Evolutionary conservation across 2,113 vertebrate species (phyloP), one percentile per base, ranked within the genome.

Genomic region (Planiliza haematocheilus): DNA sequence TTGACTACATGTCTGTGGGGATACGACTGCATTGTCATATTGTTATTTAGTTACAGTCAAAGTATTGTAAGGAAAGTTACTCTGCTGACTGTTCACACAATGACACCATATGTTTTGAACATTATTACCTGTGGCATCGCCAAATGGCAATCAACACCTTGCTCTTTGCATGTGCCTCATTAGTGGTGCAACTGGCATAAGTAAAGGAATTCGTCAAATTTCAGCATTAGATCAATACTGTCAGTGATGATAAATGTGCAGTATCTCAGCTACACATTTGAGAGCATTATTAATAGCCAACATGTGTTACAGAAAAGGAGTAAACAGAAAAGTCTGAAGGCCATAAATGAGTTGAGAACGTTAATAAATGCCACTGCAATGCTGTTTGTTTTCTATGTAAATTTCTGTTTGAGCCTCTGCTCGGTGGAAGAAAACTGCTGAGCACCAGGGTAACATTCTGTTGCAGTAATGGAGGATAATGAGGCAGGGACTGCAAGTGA

Each of bases 381-480:
- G 8, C 18, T 45, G 65, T 56, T 68, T 68, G 24, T 56, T 73
- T 63, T 63, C 41, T 9, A 18, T 55, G 58, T 17, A 37, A 9
- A 63, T 74, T 57, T 37, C 1, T 63, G 49, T n/a, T 38, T n/a
- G 4, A 10, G 17, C 2, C 20, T 61, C 17, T 61, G 49, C 61
- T 46, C 13, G 50, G 18, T 10, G 6, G 42, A 36, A 0, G 45
- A 37, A 63, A 63, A 30, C 16, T 62, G 18, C 11, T 21, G 14
- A 48, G 50, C 39, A 41, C 17, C 10, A 13, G 10, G 16, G 42
- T 30, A 62, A 38, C 39, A 48, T 17, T 56, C 36, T 49, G 66
- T 21, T 46, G 17, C 30, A 17, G 36, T 48, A 73, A 63, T 48
- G 50, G 34, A 51, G 18, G 16, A 59, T 68, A 74, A 57, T 64